Evolutionary conservation across 2,797 vertebrate genomes (phyloP).

Genomic region (Alauda arvensis): DNA sequence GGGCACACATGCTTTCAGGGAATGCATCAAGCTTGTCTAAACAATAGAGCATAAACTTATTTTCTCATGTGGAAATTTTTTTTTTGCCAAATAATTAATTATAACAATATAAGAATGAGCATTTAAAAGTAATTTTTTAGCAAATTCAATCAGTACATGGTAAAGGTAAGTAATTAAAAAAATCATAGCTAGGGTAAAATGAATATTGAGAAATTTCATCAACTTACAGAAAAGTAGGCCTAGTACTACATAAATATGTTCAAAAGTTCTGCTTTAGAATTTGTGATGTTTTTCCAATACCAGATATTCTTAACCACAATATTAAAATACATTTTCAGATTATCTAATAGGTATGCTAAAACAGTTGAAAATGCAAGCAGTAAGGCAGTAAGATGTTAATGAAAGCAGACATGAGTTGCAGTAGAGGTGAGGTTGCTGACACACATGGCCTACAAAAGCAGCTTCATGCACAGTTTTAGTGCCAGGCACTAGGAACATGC

Average conservation of each 20-base stretch:
- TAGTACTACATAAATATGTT: neutral
- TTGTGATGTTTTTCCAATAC: neutral
- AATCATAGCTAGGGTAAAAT: neutral
- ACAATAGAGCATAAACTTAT: neutral
- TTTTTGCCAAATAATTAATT: neutral
- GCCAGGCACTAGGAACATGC: fast-evolving
- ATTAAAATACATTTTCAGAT: neutral
- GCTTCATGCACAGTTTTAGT: neutral
- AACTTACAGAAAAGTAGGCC: neutral
- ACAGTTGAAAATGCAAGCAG: neutral
- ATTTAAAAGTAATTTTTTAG: neutral
- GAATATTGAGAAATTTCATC: neutral
- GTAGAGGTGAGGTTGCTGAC: neutral
- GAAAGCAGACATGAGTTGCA: neutral
- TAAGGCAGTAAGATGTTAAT: neutral
- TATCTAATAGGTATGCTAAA: neutral
- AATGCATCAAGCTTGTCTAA: neutral
- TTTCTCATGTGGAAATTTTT: neutral
- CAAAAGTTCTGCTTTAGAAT: neutral
- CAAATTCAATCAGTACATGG: neutral
- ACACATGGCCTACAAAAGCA: fast-evolving
- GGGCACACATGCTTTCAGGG: neutral
- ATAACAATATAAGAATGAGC: neutral
- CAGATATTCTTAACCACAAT: neutral
- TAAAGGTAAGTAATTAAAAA: neutral